Evolutionary conservation across 2,888 invertebrate species (phyloP).

Genomic region (Athripsodes cinereus): DNA sequence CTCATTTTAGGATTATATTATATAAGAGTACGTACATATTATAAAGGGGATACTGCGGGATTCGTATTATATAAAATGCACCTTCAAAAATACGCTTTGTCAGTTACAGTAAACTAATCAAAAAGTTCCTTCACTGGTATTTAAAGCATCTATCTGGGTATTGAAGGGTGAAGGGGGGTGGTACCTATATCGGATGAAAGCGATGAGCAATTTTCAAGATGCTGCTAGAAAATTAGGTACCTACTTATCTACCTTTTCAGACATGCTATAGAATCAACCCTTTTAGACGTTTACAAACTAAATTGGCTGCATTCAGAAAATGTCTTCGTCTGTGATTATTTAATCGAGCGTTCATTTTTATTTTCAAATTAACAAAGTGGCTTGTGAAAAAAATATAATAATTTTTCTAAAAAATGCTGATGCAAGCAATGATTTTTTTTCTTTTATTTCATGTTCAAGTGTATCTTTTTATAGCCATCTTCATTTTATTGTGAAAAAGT

Average conservation of each 20-base stretch:
- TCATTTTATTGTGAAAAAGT: too few relatives aligned
- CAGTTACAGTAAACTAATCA: slow-evolving; percentile 2
- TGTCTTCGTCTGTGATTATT: not conserved
- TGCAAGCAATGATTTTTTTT: too few relatives aligned
- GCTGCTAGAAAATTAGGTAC: not conserved
- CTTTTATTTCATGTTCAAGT: too few relatives aligned
- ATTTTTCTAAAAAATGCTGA: too few relatives aligned
- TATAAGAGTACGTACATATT: too few relatives aligned
- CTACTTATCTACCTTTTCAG: not conserved
- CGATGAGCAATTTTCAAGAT: not conserved
- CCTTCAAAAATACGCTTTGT: not conserved
- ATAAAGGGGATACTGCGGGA: too few relatives aligned
- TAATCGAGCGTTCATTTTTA: too few relatives aligned
- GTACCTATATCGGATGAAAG: not conserved
- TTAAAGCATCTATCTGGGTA: not conserved
- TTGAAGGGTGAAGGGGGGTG: not conserved
- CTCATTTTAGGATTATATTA: too few relatives aligned
- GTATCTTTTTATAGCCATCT: too few relatives aligned
- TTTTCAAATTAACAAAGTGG: too few relatives aligned
- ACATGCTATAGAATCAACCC: not conserved
- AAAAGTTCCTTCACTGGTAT: not conserved
- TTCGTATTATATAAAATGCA: not conserved
- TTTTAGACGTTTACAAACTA: not conserved
- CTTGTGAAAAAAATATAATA: too few relatives aligned
- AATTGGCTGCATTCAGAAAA: not conserved